Evolutionary conservation across 1,140 invertebrate species (phyloP), one percentile per base, ranked within the genome.

Genomic region (Scaptomyza montana): DNA sequence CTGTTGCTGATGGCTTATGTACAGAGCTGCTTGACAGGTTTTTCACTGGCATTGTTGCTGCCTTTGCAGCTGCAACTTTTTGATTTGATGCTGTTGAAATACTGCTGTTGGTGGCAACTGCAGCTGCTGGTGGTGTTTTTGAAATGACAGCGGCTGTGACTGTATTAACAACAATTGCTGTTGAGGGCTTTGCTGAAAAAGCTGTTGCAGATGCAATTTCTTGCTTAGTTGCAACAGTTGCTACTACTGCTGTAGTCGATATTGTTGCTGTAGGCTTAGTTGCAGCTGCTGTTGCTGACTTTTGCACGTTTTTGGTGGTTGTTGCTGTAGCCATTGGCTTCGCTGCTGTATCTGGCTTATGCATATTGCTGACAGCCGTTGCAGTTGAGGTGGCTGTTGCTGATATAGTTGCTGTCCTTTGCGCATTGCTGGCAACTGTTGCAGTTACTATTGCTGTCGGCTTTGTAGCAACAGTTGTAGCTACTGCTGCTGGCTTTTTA

Each of bases 11-110:
- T 36, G 10, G 64, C 12, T 16, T 53, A 36, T 36, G 9, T 1
- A 36, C 7, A 2, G 47, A 13, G 5, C 12, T 21, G 30, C 5
- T 43, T 8, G n/a, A 9, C 1, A 36, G 6, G 10, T 9, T 63
- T 16, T 56, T 65, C 10, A 16, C 13, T 41, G 61, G 9, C 36
- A 36, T 12, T 64, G 62, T 51, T 72, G 64, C 19, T 45, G 57
- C 8, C 16, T 39, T 75, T 53, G 57, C 9, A 36, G 51, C 8
- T 66, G 64, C 55, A 71, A 56, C 21, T 45, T 13, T 47, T 3
- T 67, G 16, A 30, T 60, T 65, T 47, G 63, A 9, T 55, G 65
- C 21, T 46, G 39, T 25, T 60, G 50, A 51, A 2, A n/a, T n/a
- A n/a, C n/a, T n/a, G n/a, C n/a, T n/a, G n/a, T n/a, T n/a, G n/a